These are phyloP conservation scores for Scaptomyza polygonia DNA, from an alignment of 2,888 invertebrate species.

Conservation along the genomic window DNA sequence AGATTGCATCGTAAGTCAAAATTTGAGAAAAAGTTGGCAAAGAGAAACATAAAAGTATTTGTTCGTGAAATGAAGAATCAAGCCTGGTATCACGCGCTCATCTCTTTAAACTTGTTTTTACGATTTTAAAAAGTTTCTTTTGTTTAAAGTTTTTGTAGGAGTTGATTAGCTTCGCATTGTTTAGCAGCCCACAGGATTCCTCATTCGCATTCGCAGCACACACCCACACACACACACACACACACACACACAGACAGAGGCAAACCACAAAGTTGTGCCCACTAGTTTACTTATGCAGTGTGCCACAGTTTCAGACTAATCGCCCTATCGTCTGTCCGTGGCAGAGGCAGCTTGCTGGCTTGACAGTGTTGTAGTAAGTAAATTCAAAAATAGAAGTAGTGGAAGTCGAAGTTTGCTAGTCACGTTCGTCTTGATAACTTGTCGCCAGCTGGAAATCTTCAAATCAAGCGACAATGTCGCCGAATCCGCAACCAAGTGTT, in stretches of 20 bases:
- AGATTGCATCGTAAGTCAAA: neutral
- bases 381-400: conserved; percentile 27
- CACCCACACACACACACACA: neutral
- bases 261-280: conserved; percentile 30
- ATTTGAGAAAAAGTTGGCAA: rapidly evolving
- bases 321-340: conserved; percentile 35
- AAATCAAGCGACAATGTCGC: conserved; percentile 74
- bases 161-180: conserved; percentile 38
- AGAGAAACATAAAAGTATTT: neutral
- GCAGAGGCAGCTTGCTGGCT: conserved; percentile 24
- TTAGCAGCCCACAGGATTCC: conserved; percentile 27
- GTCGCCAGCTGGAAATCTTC: conserved; percentile 78
- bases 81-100: neutral
- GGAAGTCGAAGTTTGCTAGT: conserved; percentile 74
- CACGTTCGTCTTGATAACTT: conserved; percentile 79
- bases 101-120: neutral
- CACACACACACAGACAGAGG: neutral
- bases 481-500: conserved; percentile 74
- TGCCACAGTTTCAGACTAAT: conserved; percentile 48
- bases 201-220: conserved; percentile 14
- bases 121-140: conserved; percentile 6
- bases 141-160: conserved; percentile 26
- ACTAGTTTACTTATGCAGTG: conserved; percentile 17
- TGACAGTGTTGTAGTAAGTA: conserved; percentile 12
- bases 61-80: neutral